Evolutionary conservation across 2,797 vertebrate species (phyloP).

Genomic region (Avahi laniger): DNA sequence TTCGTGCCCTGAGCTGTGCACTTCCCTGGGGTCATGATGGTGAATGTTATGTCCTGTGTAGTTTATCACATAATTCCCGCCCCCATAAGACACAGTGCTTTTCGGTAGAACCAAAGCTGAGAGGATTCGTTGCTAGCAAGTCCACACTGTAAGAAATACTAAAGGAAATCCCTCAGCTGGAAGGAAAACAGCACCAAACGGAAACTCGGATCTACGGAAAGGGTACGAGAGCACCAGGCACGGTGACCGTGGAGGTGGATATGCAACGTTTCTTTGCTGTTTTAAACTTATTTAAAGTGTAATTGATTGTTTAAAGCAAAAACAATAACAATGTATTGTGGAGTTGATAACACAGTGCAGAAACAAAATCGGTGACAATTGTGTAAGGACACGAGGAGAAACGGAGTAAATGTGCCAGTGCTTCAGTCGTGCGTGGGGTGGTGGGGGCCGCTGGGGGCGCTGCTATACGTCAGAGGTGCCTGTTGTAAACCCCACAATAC

Average conservation of each 20-base stretch:
- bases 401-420: fast-evolving
- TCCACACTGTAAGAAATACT: neutral
- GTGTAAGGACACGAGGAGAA: fast-evolving
- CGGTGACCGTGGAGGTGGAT: fast-evolving
- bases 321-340: neutral
- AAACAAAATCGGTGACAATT: neutral
- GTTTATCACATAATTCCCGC: neutral
- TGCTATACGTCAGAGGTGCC: fast-evolving
- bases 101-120: neutral
- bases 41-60: too few relatives aligned
- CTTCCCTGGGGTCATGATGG: neutral
- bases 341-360: neutral
- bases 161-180: neutral
- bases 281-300: neutral
- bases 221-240: fast-evolving
- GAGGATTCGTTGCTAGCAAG: neutral
- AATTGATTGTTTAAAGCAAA: neutral
- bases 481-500: neutral
- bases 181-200: neutral
- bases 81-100: neutral
- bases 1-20: too few relatives aligned
- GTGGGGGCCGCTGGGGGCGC: fast-evolving
- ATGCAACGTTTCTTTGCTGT: neutral
- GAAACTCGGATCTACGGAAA: neutral
- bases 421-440: too few relatives aligned